Conservation (phyloP, 1,140 invertebrate species). For the Melitaea cinxia region DNA sequence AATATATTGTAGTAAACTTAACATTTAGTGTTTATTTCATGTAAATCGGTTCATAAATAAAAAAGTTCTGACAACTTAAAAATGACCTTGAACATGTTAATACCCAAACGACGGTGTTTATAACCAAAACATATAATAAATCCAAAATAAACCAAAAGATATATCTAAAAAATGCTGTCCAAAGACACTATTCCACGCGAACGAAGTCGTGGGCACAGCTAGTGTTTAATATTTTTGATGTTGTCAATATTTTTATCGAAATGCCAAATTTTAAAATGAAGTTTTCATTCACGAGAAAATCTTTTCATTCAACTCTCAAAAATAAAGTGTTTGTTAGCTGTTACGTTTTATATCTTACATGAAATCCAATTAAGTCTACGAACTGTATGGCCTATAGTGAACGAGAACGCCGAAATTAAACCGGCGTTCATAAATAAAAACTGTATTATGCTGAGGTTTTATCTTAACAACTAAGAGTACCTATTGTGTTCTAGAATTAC, state of each 20-base stretch:
- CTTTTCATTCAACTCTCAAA: conserved; percentile 26
- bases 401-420: conserved; percentile 26
- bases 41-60: no score
- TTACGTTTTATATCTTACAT: conserved; percentile 29
- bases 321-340: conserved; percentile 26
- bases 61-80: no score
- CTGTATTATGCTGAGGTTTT: conserved; percentile 10
- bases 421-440: conserved; percentile 26
- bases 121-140: no score
- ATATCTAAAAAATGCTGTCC: no score
- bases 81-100: no score
- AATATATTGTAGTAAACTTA: no score
- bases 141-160: no score
- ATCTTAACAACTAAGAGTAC: conserved; percentile 13
- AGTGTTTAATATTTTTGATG: conserved; percentile 5
- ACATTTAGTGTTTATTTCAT: no score
- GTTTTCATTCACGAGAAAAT: conserved; percentile 29
- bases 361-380: conserved; percentile 29
- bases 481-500: conserved; percentile 2
- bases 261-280: conserved; percentile 25
- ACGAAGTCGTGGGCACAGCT: no score
- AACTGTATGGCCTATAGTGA: conserved; percentile 27
- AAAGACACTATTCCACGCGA: no score
- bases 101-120: no score
- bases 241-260: conserved; percentile 9